Evolutionary conservation across 2,113 vertebrate genomes (phyloP).

Genomic region (Falcunculus frontatus): DNA sequence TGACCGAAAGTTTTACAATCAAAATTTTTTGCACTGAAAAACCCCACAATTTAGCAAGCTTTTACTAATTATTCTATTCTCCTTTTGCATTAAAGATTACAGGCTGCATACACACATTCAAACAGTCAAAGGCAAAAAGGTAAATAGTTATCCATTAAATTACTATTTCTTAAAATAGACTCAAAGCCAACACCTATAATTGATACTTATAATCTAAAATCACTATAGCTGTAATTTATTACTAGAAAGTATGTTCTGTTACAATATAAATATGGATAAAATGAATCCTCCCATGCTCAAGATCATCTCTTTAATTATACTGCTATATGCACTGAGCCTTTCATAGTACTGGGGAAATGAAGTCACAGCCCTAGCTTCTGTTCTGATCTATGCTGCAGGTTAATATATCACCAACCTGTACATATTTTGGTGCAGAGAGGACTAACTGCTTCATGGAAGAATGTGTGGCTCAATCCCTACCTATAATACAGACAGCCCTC

Average conservation of each 20-base stretch:
- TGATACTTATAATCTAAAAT: neutral
- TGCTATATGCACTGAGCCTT: neutral
- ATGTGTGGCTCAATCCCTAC: neutral
- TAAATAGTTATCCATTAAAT: neutral
- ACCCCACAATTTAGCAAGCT: neutral
- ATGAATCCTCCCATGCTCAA: neutral
- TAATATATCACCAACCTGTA: neutral
- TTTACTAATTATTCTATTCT: neutral
- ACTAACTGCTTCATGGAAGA: neutral
- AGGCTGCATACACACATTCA: neutral
- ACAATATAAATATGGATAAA: neutral
- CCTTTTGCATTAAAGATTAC: neutral
- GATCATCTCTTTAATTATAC: neutral
- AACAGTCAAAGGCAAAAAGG: neutral
- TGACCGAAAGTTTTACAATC: neutral
- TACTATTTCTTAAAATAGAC: neutral
- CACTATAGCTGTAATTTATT: neutral
- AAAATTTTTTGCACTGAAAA: neutral
- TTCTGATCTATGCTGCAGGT: neutral
- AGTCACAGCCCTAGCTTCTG: neutral
- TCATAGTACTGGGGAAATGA: neutral
- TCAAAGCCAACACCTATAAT: neutral
- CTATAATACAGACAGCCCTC: neutral
- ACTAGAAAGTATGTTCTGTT: neutral
- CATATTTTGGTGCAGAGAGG: rapidly evolving